Base-by-base conservation (phyloP, 2,797 vertebrate genomes). In the Phrynocephalus forsythii region DNA sequence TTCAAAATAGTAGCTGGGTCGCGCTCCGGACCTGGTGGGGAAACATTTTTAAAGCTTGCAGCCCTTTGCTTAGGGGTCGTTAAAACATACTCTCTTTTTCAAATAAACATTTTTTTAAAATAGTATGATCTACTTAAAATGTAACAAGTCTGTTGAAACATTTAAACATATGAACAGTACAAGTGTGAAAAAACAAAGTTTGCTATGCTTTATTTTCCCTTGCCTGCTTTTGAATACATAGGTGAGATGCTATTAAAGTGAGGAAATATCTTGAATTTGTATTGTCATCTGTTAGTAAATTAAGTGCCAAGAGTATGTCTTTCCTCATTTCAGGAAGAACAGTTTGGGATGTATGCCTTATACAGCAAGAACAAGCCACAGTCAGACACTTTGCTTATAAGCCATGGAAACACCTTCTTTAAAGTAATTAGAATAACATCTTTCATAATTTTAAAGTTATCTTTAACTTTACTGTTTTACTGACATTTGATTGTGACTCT, bases 321-420 rank as follows among this genome's bases (percentile, higher is more conserved):
- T 60, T 73, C 20, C 44, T 44, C 85, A 72, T 88, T 87, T 82
- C 84, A 95, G 98, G 98, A 98, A 95, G 97, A 98, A 94, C 97
- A 97, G 95, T 98, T 98, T 93, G 97, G 97, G 90, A 97, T 98
- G 97, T 98, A 98, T 83, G 97, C 97, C 0, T 94, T 98, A 50
- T 98, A 98, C 96, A 98, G 97, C 95, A 98, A 98, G 96, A 98
- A 98, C 95, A 98, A 98, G 93, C 98, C 98, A 0, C 96, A 96
- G 93, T 98, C 98, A 0, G 97, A 98, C 13, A 79, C 95, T 79
- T 95, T 98, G 92, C 97, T 98, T 91, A 95, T 95, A 92, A 98
- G 97, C 96, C 97, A 98, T 6, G 97, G 97, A 78, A 98, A 98
- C 56, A 93, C 95, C 87, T 98, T 98, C 97, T 98, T 98, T 92